These are phyloP conservation scores for Archilochus colubris DNA, from an alignment of 2,113 vertebrate species.

Conservation along the genomic window DNA sequence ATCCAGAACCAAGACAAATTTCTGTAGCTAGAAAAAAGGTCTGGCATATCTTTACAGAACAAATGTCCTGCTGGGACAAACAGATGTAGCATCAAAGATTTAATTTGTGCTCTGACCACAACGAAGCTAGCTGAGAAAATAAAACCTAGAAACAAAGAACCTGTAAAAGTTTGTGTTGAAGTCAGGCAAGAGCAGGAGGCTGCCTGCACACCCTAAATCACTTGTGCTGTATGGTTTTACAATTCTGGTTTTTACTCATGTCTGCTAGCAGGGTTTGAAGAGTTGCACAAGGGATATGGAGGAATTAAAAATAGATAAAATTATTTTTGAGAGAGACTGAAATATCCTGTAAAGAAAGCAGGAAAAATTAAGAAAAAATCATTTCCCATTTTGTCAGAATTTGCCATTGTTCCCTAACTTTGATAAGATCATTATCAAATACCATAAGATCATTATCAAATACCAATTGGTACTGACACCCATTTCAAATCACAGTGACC, in stretches of 20 bases:
- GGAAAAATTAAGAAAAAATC: not conserved
- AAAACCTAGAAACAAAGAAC: not conserved
- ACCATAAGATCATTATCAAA: not conserved
- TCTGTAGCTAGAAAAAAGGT: not conserved
- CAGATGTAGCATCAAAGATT: not conserved
- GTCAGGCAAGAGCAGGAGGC: not conserved
- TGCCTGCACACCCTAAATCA: accelerated
- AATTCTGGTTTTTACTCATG: not conserved
- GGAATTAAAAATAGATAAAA: not conserved
- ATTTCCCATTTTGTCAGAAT: not conserved
- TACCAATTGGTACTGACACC: not conserved
- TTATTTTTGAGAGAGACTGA: not conserved
- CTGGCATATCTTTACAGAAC: not conserved
- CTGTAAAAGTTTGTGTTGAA: not conserved
- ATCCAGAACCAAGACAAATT: not conserved
- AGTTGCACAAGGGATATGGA: not conserved
- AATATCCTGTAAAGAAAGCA: not conserved
- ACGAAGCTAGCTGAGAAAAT: not conserved
- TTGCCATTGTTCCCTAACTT: not conserved
- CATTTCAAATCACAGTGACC: not conserved
- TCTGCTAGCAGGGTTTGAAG: not conserved
- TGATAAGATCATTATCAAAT: not conserved
- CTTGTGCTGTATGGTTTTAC: not conserved
- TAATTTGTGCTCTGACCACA: not conserved
- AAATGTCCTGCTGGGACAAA: not conserved